Percentiles rank a stretch among this genome's conserved stretches.
Conservation (phyloP, 2,797 vertebrate genomes). For the Pteropus rufus region DNA sequence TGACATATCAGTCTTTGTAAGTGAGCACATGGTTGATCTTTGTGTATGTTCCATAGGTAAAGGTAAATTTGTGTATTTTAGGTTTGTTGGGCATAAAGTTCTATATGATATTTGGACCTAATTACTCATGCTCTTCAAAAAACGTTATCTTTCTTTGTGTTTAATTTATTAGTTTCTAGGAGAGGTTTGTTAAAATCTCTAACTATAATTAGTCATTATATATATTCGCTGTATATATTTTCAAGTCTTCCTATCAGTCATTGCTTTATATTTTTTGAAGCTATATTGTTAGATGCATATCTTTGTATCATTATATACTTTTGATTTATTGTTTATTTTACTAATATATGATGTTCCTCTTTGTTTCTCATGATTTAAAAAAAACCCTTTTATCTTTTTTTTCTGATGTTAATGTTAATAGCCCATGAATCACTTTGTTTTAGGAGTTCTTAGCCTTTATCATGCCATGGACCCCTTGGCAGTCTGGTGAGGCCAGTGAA, state of each 20-base stretch:
- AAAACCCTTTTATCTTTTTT: not conserved
- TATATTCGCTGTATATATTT: not conserved
- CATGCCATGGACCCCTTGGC: not conserved
- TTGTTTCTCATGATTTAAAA: not conserved
- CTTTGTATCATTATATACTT: not conserved
- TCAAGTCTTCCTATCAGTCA: not conserved
- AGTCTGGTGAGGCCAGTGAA: not conserved
- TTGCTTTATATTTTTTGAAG: constrained; percentile 18
- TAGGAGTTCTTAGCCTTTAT: not conserved
- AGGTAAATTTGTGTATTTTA: not conserved
- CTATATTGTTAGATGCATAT: not conserved
- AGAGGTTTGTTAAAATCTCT: not conserved
- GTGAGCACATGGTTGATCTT: not conserved
- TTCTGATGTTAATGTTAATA: not conserved
- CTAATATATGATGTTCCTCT: not conserved
- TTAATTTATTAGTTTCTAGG: not conserved
- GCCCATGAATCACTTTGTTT: not conserved
- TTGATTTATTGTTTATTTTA: not conserved
- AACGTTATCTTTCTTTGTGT: not conserved
- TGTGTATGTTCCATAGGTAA: not conserved
- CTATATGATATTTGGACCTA: not conserved
- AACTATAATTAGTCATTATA: not conserved
- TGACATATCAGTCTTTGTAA: not conserved
- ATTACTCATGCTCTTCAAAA: not conserved
- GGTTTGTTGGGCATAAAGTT: not conserved